These are phyloP conservation scores for Alethe castanea DNA, from an alignment of 2,113 vertebrate genomes.

Conservation along the genomic window DNA sequence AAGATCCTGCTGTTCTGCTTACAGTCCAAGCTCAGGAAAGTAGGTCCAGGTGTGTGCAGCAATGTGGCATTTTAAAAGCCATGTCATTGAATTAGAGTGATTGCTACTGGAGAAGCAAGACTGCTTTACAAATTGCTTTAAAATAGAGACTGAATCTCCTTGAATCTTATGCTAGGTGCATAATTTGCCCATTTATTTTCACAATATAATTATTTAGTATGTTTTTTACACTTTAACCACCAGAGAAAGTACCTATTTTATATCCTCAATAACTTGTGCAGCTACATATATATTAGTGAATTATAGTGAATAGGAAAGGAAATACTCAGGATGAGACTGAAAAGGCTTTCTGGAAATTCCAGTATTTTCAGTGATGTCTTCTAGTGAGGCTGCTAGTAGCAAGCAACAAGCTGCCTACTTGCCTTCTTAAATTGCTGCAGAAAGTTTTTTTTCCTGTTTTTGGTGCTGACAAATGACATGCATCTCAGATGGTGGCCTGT, in stretches of 20 bases:
- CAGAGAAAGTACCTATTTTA: neutral
- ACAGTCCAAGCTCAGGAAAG: neutral
- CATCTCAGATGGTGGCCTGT: neutral
- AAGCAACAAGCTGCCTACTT: neutral
- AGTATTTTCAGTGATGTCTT: neutral
- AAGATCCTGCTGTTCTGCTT: constrained; percentile 53
- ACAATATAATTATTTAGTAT: neutral
- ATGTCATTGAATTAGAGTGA: constrained; percentile 7
- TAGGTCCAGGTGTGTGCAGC: neutral
- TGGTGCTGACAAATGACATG: neutral
- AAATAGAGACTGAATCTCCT: neutral
- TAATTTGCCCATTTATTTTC: neutral
- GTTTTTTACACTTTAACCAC: neutral
- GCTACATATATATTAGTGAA: neutral
- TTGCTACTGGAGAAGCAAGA: neutral
- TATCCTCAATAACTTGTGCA: neutral
- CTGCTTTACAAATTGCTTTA: neutral
- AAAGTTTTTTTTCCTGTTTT: neutral
- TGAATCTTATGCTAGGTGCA: neutral
- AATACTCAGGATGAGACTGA: neutral
- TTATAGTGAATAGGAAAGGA: neutral
- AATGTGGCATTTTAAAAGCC: neutral
- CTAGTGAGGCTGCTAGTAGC: neutral
- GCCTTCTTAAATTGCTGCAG: neutral
- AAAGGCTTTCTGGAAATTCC: neutral